phyloP scores from a whole-genome alignment of 2,888 invertebrate genomes.

The Cheilosia impressa region DNA sequence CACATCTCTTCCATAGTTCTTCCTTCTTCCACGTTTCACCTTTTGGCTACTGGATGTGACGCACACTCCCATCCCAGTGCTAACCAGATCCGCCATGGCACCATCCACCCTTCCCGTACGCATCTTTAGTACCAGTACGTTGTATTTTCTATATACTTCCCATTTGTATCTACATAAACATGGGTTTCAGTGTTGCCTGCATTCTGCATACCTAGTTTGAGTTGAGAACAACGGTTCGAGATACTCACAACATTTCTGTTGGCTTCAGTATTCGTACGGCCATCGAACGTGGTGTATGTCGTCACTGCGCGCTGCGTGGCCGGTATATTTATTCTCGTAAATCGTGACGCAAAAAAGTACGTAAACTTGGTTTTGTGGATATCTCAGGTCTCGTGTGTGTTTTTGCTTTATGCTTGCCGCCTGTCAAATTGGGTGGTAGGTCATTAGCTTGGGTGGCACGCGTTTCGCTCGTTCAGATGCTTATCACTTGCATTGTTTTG shows the following conservation, averaged over 20 bases:
- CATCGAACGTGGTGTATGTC: conserved; percentile 56
- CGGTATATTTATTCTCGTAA: conserved; percentile 6
- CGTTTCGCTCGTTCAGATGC: conserved; percentile 58
- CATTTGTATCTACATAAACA: conserved; percentile 22
- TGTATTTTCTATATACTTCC: conserved; percentile 12
- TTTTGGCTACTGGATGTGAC: conserved; percentile 43
- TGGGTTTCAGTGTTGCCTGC: conserved; percentile 27
- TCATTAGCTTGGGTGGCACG: conserved; percentile 70
- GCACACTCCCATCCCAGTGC: conserved; percentile 17
- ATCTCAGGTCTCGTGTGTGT: conserved; percentile 35
- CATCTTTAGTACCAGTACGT: neutral
- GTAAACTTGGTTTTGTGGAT: neutral
- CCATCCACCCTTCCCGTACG: conserved; percentile 8
- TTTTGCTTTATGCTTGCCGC: conserved; percentile 13
- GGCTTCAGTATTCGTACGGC: conserved; percentile 62
- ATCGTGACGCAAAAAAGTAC: conserved; percentile 29
- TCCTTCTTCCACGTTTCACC: too few species aligned
- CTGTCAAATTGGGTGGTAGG: conserved; percentile 60
- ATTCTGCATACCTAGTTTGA: too few species aligned
- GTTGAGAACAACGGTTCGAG: conserved; percentile 11
- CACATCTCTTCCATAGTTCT: conserved; percentile 28
- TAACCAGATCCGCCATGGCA: neutral
- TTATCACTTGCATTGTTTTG: conserved; percentile 42
- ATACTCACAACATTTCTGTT: conserved; percentile 28
- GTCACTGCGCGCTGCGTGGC: conserved; percentile 1